Percentiles rank a stretch among this genome's conserved stretches.
phyloP scores from a whole-genome alignment of 1,140 invertebrate species.

The Potamilus streckersoni region DNA sequence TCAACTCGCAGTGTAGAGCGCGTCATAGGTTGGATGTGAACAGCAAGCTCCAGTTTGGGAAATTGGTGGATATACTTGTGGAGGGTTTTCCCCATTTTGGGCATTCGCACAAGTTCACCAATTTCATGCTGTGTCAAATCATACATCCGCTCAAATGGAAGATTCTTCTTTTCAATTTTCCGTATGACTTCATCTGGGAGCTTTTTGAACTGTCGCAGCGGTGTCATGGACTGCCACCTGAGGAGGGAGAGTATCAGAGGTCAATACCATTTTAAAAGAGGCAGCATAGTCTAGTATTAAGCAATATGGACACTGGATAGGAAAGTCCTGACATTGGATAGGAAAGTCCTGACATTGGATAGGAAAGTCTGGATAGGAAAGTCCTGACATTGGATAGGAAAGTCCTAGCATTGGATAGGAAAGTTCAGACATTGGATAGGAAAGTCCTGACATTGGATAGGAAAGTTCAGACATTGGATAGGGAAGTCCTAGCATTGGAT shows the following conservation, averaged over 20 bases:
- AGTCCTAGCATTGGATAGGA: too few species aligned
- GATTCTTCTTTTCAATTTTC: constrained; percentile 96
- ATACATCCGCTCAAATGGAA: constrained; percentile 80
- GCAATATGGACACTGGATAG: too few species aligned
- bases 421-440: too few species aligned
- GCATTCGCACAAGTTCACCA: constrained; percentile 94
- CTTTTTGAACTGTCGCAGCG: constrained; percentile 94
- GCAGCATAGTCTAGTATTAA: background rate
- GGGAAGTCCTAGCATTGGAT: too few species aligned
- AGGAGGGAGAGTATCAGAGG: background rate
- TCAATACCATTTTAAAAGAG: background rate
- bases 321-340: too few species aligned
- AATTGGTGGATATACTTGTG: constrained; percentile 99
- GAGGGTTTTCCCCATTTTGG: constrained; percentile 96
- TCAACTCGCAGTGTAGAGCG: constrained; percentile 94
- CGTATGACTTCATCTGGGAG: constrained; percentile 98
- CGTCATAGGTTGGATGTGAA: constrained; percentile 98
- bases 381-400: too few species aligned
- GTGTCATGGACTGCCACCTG: constrained; percentile 98
- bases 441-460: too few species aligned
- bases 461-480: too few species aligned
- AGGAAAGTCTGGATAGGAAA: too few species aligned
- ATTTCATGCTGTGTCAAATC: constrained; percentile 98
- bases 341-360: too few species aligned
- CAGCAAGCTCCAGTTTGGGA: constrained; percentile 93